A percentile compares a stretch with the other conserved stretches of the same genome.
phyloP scores from a whole-genome alignment of 2,888 invertebrate species.

The Pseudanteris insignis region DNA sequence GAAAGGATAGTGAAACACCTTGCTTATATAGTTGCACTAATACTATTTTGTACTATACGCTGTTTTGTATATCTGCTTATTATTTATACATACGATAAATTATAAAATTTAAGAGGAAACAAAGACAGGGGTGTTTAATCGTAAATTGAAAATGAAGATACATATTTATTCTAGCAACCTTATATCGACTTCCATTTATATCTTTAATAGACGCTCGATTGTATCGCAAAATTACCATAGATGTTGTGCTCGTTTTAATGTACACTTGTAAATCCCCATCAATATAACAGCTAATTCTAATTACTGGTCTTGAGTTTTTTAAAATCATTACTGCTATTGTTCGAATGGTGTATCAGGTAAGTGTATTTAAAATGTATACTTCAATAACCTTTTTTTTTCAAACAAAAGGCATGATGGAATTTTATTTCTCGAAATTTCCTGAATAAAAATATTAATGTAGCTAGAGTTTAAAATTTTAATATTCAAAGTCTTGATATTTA shows the following conservation, averaged over 20 bases:
- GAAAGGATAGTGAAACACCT: constrained; percentile 28
- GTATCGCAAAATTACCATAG: constrained; percentile 50
- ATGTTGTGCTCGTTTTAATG: constrained; percentile 56
- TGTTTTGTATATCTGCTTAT: constrained; percentile 60
- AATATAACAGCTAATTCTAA: constrained; percentile 55
- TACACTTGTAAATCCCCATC: constrained; percentile 58
- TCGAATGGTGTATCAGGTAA: too few species aligned
- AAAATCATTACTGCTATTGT: constrained; percentile 1
- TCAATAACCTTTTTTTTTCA: too few species aligned
- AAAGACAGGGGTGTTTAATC: constrained; percentile 32
- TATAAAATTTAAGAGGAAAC: constrained; percentile 34
- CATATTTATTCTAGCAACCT: constrained; percentile 39
- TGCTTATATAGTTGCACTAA: constrained; percentile 42
- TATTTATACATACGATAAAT: constrained; percentile 50
- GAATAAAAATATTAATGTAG: too few species aligned
- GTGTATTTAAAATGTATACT: too few species aligned
- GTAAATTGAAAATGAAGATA: constrained; percentile 32
- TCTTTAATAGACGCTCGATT: constrained; percentile 43
- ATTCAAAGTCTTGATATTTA: too few species aligned
- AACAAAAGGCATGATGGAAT: too few species aligned
- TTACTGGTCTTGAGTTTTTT: constrained; percentile 17
- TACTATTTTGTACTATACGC: constrained; percentile 62
- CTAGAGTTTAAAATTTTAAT: too few species aligned
- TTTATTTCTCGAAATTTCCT: too few species aligned
- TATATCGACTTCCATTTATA: constrained; percentile 45